Conservation (phyloP, 2,797 vertebrate genomes). For the Neopelma chrysocephalum region DNA sequence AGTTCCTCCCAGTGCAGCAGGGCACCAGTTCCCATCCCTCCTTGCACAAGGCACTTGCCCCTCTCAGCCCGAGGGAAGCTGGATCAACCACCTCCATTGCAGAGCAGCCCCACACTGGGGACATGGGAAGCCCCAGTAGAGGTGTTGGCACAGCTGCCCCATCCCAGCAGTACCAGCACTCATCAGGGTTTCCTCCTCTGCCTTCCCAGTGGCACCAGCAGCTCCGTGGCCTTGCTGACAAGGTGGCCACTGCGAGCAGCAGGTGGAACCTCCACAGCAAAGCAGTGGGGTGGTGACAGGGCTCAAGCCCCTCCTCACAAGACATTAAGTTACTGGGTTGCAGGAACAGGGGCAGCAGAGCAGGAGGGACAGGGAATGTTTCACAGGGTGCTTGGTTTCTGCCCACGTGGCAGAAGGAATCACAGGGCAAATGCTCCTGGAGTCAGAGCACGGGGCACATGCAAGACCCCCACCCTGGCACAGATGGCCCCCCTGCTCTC, state of each 20-base stretch:
- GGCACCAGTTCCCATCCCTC: neutral
- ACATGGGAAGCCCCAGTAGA: accelerated
- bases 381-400: neutral
- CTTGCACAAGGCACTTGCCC: neutral
- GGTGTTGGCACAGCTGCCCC: neutral
- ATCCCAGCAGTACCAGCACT: neutral
- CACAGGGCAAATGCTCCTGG: neutral
- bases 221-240: neutral
- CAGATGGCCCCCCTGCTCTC: neutral
- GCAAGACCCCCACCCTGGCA: constrained; percentile 37
- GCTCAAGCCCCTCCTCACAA: neutral
- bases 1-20: neutral
- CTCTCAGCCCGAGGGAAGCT: neutral
- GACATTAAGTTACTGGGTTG: neutral
- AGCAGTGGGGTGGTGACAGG: neutral
- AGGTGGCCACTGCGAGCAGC: neutral
- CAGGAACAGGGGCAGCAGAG: neutral
- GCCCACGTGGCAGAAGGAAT: neutral
- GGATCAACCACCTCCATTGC: neutral
- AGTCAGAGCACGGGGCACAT: constrained; percentile 28
- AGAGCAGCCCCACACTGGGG: neutral
- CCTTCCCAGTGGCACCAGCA: neutral
- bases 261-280: neutral
- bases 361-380: neutral
- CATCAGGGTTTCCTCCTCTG: neutral